Evolutionary conservation across 2,797 vertebrate genomes (phyloP).

Genomic region (Morus bassanus): DNA sequence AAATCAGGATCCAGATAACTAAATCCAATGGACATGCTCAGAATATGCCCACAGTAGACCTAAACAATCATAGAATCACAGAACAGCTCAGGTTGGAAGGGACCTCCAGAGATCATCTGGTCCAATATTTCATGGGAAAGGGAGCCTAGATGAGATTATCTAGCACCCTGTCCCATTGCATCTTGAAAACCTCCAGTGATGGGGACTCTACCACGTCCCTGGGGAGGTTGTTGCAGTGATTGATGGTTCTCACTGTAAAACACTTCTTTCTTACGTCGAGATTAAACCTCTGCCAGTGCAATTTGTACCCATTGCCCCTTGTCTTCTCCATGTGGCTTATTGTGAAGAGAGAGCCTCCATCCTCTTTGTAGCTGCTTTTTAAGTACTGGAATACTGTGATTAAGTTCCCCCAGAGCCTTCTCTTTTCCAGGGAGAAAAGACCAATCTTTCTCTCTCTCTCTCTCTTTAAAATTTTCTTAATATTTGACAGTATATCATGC

Average conservation of each 20-base stretch:
- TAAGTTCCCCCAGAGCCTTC: neutral
- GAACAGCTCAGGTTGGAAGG: neutral
- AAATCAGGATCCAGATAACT: neutral
- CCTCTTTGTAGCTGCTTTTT: neutral
- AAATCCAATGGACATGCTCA: neutral
- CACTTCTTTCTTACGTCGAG: neutral
- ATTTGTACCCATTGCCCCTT: neutral
- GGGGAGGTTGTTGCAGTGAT: neutral
- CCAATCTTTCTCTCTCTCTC: neutral
- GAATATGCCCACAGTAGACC: neutral
- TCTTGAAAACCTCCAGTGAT: neutral
- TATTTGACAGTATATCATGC: neutral
- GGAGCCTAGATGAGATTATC: neutral
- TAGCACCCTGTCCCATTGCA: neutral
- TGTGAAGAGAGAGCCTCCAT: neutral
- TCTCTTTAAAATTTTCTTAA: neutral
- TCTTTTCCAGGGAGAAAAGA: neutral
- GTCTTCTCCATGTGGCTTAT: neutral
- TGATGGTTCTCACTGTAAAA: neutral
- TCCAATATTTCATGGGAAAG: neutral
- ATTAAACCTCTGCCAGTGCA: neutral
- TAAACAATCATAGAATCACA: neutral
- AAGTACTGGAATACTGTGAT: neutral
- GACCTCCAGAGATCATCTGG: neutral
- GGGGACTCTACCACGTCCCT: neutral